Evolutionary conservation across 1,140 invertebrate species (phyloP).

Genomic region (Papilio glaucus): DNA sequence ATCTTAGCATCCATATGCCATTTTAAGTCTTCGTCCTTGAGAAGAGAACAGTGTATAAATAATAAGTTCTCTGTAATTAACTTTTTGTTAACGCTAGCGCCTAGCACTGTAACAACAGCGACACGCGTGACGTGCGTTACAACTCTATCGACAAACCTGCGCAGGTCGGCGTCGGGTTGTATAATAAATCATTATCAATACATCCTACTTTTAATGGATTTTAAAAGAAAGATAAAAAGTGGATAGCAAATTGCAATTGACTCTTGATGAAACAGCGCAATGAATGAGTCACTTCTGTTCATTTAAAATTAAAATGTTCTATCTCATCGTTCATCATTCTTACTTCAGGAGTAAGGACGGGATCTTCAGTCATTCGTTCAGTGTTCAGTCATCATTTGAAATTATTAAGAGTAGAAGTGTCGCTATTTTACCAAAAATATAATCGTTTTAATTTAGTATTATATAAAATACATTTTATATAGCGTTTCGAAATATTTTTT

Average conservation of each 20-base stretch:
- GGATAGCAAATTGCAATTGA: too few species aligned
- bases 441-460: conserved; percentile 9
- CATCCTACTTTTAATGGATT: conserved; percentile 10
- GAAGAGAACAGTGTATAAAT: conserved; percentile 66
- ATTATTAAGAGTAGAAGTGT: conserved; percentile 19
- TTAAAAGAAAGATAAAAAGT: too few species aligned
- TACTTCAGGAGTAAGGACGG: not conserved
- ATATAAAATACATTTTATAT: conserved; percentile 11
- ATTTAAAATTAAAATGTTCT: conserved; percentile 2
- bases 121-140: too few species aligned
- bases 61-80: too few species aligned
- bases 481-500: not conserved
- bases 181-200: conserved; percentile 28
- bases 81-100: too few species aligned
- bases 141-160: too few species aligned
- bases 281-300: conserved; percentile 10
- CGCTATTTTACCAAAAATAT: not conserved
- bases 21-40: conserved; percentile 56
- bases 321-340: conserved; percentile 13
- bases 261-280: not conserved
- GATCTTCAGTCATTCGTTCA: not conserved
- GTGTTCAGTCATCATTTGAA: conserved; percentile 13
- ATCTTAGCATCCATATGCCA: too few species aligned
- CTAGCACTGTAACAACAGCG: too few species aligned
- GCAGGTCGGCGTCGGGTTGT: too few species aligned